A percentile compares a stretch with the other conserved stretches of the same genome.
phyloP scores from a whole-genome alignment of 2,797 vertebrate species.

The Enteromius argenteus region DNA sequence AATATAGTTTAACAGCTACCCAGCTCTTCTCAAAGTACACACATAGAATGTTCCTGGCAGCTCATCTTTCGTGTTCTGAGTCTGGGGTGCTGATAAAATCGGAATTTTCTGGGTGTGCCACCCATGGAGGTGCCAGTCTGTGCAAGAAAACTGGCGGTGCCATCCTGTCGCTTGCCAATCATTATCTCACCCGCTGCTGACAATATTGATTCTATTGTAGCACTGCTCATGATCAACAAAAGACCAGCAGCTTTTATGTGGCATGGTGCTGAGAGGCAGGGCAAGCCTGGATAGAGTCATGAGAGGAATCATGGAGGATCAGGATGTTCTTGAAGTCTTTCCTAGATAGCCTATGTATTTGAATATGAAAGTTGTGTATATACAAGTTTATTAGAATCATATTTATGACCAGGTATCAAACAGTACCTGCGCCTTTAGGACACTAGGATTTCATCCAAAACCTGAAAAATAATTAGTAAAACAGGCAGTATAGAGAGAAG shows the following conservation, averaged over 20 bases:
- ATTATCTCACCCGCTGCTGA: conserved; percentile 39
- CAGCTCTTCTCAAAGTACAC: not conserved
- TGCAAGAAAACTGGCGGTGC: conserved; percentile 50
- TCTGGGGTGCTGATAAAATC: conserved; percentile 47
- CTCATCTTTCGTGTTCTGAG: conserved; percentile 25
- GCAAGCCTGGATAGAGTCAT: not conserved
- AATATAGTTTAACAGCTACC: not conserved
- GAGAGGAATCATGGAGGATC: not conserved
- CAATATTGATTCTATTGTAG: conserved; percentile 35
- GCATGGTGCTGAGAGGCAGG: conserved; percentile 21
- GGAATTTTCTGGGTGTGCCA: conserved; percentile 47
- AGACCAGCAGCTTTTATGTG: conserved; percentile 39
- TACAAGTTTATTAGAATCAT: not conserved
- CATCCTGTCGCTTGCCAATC: conserved; percentile 61
- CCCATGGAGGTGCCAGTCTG: conserved; percentile 48
- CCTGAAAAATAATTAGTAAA: not conserved
- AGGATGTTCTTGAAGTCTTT: not conserved
- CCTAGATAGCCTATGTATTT: not conserved
- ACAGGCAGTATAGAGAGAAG: not conserved
- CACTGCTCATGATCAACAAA: conserved; percentile 46
- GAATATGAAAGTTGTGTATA: not conserved
- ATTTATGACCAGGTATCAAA: not conserved
- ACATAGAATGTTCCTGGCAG: not conserved
- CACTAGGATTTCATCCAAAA: not conserved
- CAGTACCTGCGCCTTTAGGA: not conserved